These are phyloP conservation scores for Gracilinanus agilis DNA, from an alignment of 2,113 vertebrate species.

Conservation along the genomic window DNA sequence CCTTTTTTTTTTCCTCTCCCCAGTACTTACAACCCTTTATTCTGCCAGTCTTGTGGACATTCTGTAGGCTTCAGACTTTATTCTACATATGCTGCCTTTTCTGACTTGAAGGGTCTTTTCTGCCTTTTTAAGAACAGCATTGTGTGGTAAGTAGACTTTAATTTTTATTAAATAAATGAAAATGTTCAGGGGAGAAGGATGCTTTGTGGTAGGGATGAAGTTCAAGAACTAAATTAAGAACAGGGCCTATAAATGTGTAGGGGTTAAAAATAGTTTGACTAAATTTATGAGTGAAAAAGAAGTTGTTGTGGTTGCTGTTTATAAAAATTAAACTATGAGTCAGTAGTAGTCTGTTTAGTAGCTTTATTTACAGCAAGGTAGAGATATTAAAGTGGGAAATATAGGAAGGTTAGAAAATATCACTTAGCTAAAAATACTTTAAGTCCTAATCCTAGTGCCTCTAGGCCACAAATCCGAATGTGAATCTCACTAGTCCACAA, in stretches of 20 bases:
- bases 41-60: constrained; percentile 85
- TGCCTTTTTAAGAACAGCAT: constrained; percentile 90
- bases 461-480: too few species aligned
- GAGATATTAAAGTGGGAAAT: too few species aligned
- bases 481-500: too few species aligned
- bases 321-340: too few species aligned
- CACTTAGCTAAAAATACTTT: too few species aligned
- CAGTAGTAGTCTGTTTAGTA: too few species aligned
- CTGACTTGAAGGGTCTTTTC: constrained; percentile 87
- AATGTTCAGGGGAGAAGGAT: constrained; percentile 22
- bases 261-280: too few species aligned
- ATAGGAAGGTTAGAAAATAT: too few species aligned
- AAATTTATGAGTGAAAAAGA: too few species aligned
- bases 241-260: neutral
- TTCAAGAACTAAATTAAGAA: neutral
- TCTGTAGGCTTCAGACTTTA: constrained; percentile 86
- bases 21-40: constrained; percentile 88
- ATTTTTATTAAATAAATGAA: constrained; percentile 45
- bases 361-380: too few species aligned
- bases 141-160: constrained; percentile 86
- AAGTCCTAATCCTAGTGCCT: too few species aligned
- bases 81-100: constrained; percentile 84
- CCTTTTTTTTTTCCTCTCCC: neutral
- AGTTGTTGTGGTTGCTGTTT: too few species aligned
- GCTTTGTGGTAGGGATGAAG: constrained; percentile 39